Base-by-base conservation (phyloP, 2,888 invertebrate species). In the Liodrosophila aerea region DNA sequence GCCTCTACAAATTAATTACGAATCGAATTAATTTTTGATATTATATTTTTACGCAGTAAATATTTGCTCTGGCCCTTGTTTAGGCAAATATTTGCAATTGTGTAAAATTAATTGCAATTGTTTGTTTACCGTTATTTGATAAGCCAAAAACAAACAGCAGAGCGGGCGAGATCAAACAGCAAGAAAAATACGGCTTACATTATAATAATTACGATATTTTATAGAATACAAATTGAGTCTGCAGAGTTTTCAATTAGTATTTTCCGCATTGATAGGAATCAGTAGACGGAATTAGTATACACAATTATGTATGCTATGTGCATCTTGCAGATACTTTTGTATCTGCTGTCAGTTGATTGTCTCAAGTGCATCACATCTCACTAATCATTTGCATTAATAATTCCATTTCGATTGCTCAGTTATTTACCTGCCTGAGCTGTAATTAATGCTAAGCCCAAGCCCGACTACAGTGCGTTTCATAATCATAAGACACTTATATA, bases 21-120 rank as follows among this genome's bases (percentile, higher is more conserved):
- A 47, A 68, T 81, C 71, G 64, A 80, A 80, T 80, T 81, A 83
- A 81, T 81, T 75, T 83, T 76, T 73, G 64, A 74, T 54, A 61
- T 52, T 62, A 63, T 52, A 36, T 27, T 53, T 56, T 53, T 34
- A 12, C 11, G 34, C 5, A n/a, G 15, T 39, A n/a, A 39, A 22
- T 67, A 52, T 56, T 39, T 52, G 15, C 18, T 34, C 40, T n/a
- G n/a, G n/a, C 8, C 27, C 31, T 27, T 49, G 36, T 67, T 81
- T 76, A 61, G 57, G 60, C 63, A 64, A 73, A 63, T 71, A 67
- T 64, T 70, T 73, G 63, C 54, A 78, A 63, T 77, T 60, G 76
- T 62, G 60, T 45, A 44, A 58, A 75, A 73, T 80, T 76, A 80
- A 73, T 80, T 80, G 65, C 29, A 65, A 65, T 49, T 66, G 46